These are phyloP conservation scores for Rhynchonycteris naso DNA, from an alignment of 2,797 vertebrate species.

Conservation along the genomic window DNA sequence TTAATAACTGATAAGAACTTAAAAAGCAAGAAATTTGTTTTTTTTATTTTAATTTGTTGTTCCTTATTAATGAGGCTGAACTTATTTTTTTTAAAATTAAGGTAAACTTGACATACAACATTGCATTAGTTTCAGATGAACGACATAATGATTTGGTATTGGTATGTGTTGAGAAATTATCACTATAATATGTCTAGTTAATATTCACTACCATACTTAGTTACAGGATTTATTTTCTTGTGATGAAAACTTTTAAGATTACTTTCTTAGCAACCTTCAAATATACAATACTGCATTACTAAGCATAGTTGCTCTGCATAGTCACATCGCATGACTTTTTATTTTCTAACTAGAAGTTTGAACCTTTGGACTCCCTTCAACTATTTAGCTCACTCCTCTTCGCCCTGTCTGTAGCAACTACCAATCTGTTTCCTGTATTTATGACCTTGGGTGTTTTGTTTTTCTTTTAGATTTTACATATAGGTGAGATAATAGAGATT, in stretches of 20 bases:
- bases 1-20: slow-evolving; percentile 27
- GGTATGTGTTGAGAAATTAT: neutral
- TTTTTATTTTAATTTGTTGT: slow-evolving; percentile 11
- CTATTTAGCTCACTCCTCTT: neutral
- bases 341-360: neutral
- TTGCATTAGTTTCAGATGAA: neutral
- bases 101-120: neutral
- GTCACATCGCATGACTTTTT: neutral
- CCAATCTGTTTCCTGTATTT: neutral
- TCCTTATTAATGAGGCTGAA: neutral
- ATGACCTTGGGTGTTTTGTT: neutral
- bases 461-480: neutral
- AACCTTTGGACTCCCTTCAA: neutral
- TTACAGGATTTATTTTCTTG: neutral
- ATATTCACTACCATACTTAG: neutral
- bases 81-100: neutral
- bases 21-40: slow-evolving; percentile 31
- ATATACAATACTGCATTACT: neutral
- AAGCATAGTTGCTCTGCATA: neutral
- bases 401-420: neutral
- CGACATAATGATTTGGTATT: neutral
- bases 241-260: neutral
- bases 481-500: neutral
- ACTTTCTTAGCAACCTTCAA: neutral
- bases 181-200: neutral